These are phyloP conservation scores for Peromyscus eremicus DNA, from an alignment of 2,797 vertebrate genomes.

Conservation along the genomic window DNA sequence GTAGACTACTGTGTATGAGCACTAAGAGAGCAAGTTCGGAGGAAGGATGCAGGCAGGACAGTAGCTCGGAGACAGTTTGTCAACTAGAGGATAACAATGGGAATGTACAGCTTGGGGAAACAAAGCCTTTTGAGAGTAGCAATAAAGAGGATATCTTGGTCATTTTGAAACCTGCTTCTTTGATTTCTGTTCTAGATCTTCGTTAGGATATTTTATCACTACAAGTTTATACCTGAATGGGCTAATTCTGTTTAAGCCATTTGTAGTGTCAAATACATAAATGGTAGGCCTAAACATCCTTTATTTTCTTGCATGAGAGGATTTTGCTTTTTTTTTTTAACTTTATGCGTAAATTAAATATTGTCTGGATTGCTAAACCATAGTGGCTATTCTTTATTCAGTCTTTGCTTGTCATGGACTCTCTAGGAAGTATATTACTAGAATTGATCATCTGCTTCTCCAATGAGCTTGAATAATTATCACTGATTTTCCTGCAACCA, in stretches of 20 bases:
- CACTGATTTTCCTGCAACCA: slow-evolving; percentile 4
- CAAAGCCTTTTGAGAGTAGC: slow-evolving; percentile 20
- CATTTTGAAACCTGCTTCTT: neutral
- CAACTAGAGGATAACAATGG: neutral
- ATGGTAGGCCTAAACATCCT: neutral
- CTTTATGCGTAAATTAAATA: neutral
- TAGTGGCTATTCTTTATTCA: neutral
- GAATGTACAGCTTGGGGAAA: slow-evolving; percentile 3
- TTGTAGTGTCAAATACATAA: neutral
- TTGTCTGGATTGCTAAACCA: slow-evolving; percentile 1
- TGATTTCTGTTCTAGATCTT: slow-evolving; percentile 5
- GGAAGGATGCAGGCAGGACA: neutral
- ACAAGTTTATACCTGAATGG: neutral
- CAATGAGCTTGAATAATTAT: neutral
- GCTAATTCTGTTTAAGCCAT: slow-evolving; percentile 13
- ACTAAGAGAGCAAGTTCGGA: slow-evolving; percentile 10
- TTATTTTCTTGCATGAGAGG: neutral
- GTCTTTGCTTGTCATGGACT: neutral
- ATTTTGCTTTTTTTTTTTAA: slow-evolving; percentile 55
- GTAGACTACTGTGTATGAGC: neutral
- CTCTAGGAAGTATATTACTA: neutral
- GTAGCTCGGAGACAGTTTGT: neutral
- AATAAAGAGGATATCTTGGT: neutral
- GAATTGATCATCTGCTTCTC: slow-evolving; percentile 35
- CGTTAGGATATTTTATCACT: slow-evolving; percentile 44